Conservation (phyloP, 2,888 invertebrate genomes). For the Hirtodrosophila cameraria region DNA sequence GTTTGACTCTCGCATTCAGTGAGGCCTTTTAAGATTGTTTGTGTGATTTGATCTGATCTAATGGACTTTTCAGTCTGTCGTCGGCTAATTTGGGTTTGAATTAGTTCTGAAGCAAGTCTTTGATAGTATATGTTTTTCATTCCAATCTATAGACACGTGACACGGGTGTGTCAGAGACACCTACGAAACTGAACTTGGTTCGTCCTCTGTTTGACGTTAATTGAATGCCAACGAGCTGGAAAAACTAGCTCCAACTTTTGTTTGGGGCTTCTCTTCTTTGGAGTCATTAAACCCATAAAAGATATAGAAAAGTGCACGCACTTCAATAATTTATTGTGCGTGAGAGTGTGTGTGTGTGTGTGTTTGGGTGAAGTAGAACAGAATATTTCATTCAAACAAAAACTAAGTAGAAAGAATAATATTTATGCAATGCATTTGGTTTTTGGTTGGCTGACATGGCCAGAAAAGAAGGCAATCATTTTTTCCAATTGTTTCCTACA, state of each 20-base stretch:
- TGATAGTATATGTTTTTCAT: conserved; percentile 57
- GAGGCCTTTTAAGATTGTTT: conserved; percentile 37
- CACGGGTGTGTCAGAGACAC: conserved; percentile 12
- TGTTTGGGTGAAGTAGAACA: conserved; percentile 21
- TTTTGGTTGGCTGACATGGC: conserved; percentile 42
- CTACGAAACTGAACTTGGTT: conserved; percentile 30
- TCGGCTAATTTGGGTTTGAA: conserved; percentile 60
- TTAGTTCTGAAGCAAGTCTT: conserved; percentile 62
- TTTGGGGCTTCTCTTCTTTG: conserved; percentile 18
- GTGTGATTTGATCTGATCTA: conserved; percentile 38
- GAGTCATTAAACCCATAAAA: conserved; percentile 77
- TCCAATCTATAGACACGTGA: background rate
- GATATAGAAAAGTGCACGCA: conserved; percentile 57
- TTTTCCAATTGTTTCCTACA: conserved; percentile 41
- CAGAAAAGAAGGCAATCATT: conserved; percentile 23
- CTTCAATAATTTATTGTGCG: conserved; percentile 73
- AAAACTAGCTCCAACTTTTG: conserved; percentile 34
- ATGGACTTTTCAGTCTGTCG: conserved; percentile 33
- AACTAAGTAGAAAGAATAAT: conserved; percentile 63
- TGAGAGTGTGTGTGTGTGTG: conserved; percentile 15
- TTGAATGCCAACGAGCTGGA: conserved; percentile 70
- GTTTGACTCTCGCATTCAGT: conserved; percentile 6
- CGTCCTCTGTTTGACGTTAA: conserved; percentile 59
- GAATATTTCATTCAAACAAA: conserved; percentile 39
- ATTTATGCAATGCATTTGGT: conserved; percentile 64